phyloP scores from a whole-genome alignment of 2,797 vertebrate species.

The Craterocephalus amniculus region DNA sequence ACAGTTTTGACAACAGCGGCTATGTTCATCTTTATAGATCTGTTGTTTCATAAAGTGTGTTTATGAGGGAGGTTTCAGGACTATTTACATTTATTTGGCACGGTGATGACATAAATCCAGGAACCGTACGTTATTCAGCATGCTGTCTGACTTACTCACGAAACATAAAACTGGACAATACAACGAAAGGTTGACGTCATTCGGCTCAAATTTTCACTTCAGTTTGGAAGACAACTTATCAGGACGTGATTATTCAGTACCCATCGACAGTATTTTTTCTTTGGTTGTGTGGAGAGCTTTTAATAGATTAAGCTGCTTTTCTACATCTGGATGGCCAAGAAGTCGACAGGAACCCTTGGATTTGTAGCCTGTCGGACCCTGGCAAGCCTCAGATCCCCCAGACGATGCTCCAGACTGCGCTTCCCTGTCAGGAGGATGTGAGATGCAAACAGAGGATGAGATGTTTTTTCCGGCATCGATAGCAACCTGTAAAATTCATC shows the following conservation, averaged over 20 bases:
- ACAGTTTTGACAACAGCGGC: not conserved
- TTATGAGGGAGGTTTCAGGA: conserved; percentile 39
- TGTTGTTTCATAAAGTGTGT: conserved; percentile 25
- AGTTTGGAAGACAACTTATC: not conserved
- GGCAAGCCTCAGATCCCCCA: conserved; percentile 74
- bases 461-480: not conserved
- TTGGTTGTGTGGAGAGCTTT: not conserved
- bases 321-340: conserved; percentile 71
- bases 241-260: not conserved
- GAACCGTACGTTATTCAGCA: not conserved
- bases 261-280: conserved; percentile 2
- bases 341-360: conserved; percentile 72
- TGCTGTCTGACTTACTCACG: not conserved
- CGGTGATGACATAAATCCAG: conserved; percentile 7
- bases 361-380: conserved; percentile 73
- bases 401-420: conserved; percentile 62
- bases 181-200: not conserved
- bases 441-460: not conserved
- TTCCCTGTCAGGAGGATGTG: conserved; percentile 64
- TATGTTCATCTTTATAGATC: conserved; percentile 29
- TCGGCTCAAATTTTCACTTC: not conserved
- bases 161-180: conserved; percentile 12
- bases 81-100: conserved; percentile 11
- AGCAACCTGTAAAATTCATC: conserved; percentile 2
- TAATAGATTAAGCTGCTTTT: not conserved